A percentile compares a stretch with the other conserved stretches of the same genome.
These are phyloP conservation scores for Aphidius gifuensis DNA, from an alignment of 1,140 invertebrate genomes.

Conservation along the genomic window DNA sequence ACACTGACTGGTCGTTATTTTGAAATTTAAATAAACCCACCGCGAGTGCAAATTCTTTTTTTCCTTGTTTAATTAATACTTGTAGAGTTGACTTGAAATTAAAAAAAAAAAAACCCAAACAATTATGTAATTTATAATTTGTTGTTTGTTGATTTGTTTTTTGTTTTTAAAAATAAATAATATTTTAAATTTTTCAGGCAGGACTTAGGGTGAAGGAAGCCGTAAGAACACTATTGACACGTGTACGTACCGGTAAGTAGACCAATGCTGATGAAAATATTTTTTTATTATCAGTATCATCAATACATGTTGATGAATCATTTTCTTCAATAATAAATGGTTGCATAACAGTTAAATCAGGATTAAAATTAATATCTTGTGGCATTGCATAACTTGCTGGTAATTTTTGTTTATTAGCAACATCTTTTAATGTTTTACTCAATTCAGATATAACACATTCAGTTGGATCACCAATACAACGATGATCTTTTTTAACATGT, in stretches of 20 bases:
- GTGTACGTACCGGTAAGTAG: constrained; percentile 84
- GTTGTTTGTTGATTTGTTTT: neutral
- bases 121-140: neutral
- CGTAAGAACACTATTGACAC: constrained; percentile 75
- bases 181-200: constrained; percentile 57
- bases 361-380: constrained; percentile 49
- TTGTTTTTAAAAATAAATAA: neutral
- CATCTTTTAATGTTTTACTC: constrained; percentile 54
- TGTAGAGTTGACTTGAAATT: no score
- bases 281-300: constrained; percentile 40
- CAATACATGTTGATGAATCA: constrained; percentile 34
- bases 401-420: constrained; percentile 58
- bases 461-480: constrained; percentile 45
- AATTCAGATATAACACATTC: constrained; percentile 53
- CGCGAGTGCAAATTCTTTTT: no score
- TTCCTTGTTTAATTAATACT: no score
- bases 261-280: constrained; percentile 83
- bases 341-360: constrained; percentile 69
- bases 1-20: no score
- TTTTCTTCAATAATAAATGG: constrained; percentile 77
- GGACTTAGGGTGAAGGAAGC: constrained; percentile 90
- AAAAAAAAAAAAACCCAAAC: no score
- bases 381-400: constrained; percentile 62
- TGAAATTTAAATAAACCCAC: no score
- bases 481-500: constrained; percentile 64